phyloP scores from a whole-genome alignment of 2,888 invertebrate species.

The Petrophora chlorosata region DNA sequence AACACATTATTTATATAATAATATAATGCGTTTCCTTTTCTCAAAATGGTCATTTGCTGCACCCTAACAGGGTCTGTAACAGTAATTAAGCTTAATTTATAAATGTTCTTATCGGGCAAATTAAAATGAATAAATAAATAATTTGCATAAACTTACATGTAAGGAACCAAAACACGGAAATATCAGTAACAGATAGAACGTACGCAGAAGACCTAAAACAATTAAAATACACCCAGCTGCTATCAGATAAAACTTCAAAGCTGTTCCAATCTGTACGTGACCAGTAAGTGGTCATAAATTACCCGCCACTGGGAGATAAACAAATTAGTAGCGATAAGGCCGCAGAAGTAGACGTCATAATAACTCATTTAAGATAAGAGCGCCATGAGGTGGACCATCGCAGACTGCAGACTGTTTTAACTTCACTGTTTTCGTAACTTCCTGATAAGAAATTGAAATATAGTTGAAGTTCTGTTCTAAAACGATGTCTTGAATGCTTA shows the following conservation, averaged over 20 bases:
- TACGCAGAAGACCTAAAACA: no score
- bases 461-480: constrained; percentile 3
- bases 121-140: no score
- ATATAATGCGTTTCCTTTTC: no score
- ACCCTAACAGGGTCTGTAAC: no score
- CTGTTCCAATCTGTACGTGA: constrained; percentile 25
- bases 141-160: no score
- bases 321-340: constrained; percentile 63
- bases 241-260: constrained; percentile 35
- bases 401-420: constrained; percentile 16
- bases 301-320: constrained; percentile 49
- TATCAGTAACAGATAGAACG: no score
- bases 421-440: constrained; percentile 18
- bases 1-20: no score
- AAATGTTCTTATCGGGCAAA: no score
- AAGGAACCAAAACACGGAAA: no score
- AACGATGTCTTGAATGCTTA: not conserved
- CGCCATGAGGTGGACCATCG: constrained; percentile 3
- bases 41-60: no score
- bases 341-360: constrained; percentile 37
- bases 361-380: constrained; percentile 39
- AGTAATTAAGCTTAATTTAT: no score
- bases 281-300: constrained; percentile 60
- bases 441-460: constrained; percentile 13
- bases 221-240: not conserved